Percentiles rank a stretch among this genome's conserved stretches.
These are phyloP conservation scores for Ypsolopha scabrella DNA, from an alignment of 2,888 invertebrate genomes.

Conservation along the genomic window DNA sequence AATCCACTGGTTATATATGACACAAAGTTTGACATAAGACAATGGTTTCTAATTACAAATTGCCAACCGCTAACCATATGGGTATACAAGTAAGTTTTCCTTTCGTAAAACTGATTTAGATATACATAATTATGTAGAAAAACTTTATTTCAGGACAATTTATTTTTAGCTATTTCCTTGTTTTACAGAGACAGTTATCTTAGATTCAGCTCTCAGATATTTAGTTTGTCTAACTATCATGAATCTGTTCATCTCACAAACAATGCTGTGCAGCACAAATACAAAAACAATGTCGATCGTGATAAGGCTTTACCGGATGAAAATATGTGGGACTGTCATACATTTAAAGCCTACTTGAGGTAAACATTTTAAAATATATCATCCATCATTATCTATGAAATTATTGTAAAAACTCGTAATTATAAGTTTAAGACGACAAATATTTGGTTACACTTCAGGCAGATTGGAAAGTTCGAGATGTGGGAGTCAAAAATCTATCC, in stretches of 20 bases:
- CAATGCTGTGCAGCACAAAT: constrained; percentile 92
- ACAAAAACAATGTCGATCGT: constrained; percentile 77
- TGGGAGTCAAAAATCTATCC: constrained; percentile 91
- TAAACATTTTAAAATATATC: constrained; percentile 36
- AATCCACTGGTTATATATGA: constrained; percentile 88
- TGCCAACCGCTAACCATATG: constrained; percentile 92
- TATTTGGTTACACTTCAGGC: constrained; percentile 35
- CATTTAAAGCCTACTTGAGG: constrained; percentile 80
- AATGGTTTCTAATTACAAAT: constrained; percentile 94
- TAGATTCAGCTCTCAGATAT: constrained; percentile 92
- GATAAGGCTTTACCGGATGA: constrained; percentile 85
- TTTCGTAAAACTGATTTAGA: background rate
- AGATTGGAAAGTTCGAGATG: constrained; percentile 79
- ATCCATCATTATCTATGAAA: background rate
- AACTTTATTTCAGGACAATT: background rate
- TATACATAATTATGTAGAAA: background rate
- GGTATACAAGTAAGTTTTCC: constrained; percentile 84
- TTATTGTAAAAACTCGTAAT: background rate
- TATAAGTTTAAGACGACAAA: no score
- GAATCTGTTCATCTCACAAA: constrained; percentile 95
- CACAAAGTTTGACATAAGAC: constrained; percentile 95
- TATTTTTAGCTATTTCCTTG: constrained; percentile 5
- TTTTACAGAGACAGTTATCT: constrained; percentile 85
- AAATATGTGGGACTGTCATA: constrained; percentile 95
- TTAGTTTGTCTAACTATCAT: constrained; percentile 87